phyloP scores from a whole-genome alignment of 1,140 invertebrate species.

The Neuroterus valhalla region DNA sequence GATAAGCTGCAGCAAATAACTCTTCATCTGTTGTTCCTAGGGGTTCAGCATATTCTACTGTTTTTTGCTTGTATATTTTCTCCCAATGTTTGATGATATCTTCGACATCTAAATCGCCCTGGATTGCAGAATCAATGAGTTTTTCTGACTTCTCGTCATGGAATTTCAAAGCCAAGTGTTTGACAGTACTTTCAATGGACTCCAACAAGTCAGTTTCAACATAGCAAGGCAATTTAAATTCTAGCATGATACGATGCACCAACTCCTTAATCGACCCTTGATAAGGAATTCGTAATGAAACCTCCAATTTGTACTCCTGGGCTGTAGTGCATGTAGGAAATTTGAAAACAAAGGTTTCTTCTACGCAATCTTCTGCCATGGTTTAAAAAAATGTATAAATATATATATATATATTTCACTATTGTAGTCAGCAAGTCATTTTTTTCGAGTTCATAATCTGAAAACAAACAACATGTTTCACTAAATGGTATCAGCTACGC shows the following conservation, averaged over 20 bases:
- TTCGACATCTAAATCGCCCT: constrained; percentile 79
- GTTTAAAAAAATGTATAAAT: neutral
- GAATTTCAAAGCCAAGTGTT: constrained; percentile 75
- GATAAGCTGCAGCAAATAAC: constrained; percentile 87
- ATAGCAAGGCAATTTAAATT: constrained; percentile 83
- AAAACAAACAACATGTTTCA: no score
- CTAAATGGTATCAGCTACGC: no score
- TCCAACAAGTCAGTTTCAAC: constrained; percentile 78
- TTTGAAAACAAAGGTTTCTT: constrained; percentile 76
- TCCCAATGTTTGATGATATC: constrained; percentile 82
- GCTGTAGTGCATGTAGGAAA: constrained; percentile 79
- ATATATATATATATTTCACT: no score
- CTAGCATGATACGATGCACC: constrained; percentile 80
- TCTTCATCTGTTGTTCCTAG: constrained; percentile 84
- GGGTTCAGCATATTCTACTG: constrained; percentile 79
- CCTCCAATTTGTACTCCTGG: constrained; percentile 77
- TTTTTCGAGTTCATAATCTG: no score
- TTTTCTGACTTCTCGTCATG: constrained; percentile 77
- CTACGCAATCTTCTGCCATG: constrained; percentile 69
- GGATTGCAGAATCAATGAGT: constrained; percentile 74
- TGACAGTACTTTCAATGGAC: constrained; percentile 73
- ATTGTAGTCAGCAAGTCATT: no score
- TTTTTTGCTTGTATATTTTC: constrained; percentile 82
- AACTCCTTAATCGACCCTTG: constrained; percentile 79
- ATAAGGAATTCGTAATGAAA: constrained; percentile 80